These are phyloP conservation scores for Porphyrio hochstetteri DNA, from an alignment of 2,113 vertebrate species.

Conservation along the genomic window DNA sequence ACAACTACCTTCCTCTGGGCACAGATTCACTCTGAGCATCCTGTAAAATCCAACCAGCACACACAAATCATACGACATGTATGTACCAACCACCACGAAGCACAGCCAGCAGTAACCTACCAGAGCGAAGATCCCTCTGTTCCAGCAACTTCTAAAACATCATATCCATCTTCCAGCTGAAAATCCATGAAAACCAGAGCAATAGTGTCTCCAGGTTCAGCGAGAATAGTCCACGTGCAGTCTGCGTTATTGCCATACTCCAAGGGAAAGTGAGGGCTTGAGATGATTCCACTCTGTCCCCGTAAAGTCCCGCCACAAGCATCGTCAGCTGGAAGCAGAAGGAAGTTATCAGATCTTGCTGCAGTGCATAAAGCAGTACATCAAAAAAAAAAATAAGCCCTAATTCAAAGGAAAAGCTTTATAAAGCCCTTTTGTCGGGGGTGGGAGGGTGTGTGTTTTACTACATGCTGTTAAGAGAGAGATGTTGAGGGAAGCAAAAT, in stretches of 20 bases:
- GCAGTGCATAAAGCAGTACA: background rate
- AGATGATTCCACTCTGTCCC: conserved; percentile 95
- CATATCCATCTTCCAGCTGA: conserved; percentile 95
- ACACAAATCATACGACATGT: accelerated
- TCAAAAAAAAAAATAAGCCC: background rate
- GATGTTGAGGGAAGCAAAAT: background rate
- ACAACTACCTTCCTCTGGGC: background rate
- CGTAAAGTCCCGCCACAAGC: conserved; percentile 94
- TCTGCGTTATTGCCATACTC: conserved; percentile 96
- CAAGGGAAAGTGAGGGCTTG: conserved; percentile 92
- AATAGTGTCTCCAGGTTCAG: conserved; percentile 96
- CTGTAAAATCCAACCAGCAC: background rate
- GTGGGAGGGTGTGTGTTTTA: too few species aligned
- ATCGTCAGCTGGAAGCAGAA: conserved; percentile 84
- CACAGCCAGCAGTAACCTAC: conserved; percentile 70
- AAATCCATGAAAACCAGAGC: conserved; percentile 97
- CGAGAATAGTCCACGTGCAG: conserved; percentile 98
- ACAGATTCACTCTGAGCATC: accelerated
- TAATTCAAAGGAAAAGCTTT: background rate
- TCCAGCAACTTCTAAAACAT: conserved; percentile 94
- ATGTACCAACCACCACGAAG: background rate
- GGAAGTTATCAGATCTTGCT: background rate
- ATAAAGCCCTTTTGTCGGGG: background rate
- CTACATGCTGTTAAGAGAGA: background rate
- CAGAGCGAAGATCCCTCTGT: conserved; percentile 95